Base-by-base conservation (phyloP, 64 coral and sea anemone genomes). In the Stylophora pistillata region DNA sequence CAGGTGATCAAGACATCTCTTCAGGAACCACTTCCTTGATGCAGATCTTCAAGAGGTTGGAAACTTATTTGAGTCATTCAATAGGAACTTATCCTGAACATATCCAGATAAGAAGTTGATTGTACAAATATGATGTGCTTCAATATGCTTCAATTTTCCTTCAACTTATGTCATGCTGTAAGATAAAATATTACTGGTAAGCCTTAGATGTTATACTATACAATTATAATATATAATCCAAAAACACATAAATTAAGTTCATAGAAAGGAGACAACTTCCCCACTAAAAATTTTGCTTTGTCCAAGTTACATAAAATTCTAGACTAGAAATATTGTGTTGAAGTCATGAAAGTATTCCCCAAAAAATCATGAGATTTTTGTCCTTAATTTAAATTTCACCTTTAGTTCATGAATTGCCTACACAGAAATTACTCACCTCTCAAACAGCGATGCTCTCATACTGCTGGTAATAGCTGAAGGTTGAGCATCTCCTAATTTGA, bases 381-480 rank as follows among this genome's bases (percentile, higher is more conserved):
- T 47, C 37, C 7, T 1, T 47, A 47, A 47, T 47, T 47, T 7
- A 47, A 47, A 47, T 47, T 3, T 47, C 37, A 47, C 7, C 37
- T 47, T 47, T 47, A 4, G 37, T 47, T 47, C 7, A 3, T 47
- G 23, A 6, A n/a, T 28, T 21, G 23, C 64, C 26, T 47, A 47
- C 20, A 26, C 5, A 2, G 5, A 68, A 68, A 68, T 81, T 28
- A 81, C 66, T 21, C 73, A 99, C 97, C 97, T 99, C 69, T 99
- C 97, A 85, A 99, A 88, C 53, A 99, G 84, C 20, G 93, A 90
- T 20, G 94, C 90, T 81, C 97, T 99, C 93, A 99, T 99, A 69
- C 73, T 93, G 30, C 93, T 91, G 3, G 93, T 91, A 72, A 99
- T 93, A 17, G 90, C 76, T 32, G 97, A 99, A 4, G 93, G 90